A percentile compares a stretch with the other conserved stretches of the same genome.
phyloP scores from a whole-genome alignment of 2,113 vertebrate species.

The Eulemur rufifrons region DNA sequence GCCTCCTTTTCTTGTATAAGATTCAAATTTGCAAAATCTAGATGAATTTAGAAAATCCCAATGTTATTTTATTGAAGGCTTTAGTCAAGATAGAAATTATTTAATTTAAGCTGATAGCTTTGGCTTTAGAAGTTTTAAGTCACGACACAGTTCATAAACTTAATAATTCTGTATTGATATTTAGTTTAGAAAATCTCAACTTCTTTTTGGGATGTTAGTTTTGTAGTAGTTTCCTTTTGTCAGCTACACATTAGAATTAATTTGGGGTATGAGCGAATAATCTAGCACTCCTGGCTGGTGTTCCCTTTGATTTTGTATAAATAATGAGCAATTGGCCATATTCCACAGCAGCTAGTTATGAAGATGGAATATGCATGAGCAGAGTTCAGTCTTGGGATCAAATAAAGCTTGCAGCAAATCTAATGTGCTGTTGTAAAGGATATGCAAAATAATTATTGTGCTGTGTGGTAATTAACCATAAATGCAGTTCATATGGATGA shows the following conservation, averaged over 20 bases:
- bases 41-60: constrained; percentile 3
- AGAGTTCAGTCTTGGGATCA: constrained; percentile 26
- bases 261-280: constrained; percentile 28
- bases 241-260: constrained; percentile 44
- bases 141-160: constrained; percentile 38
- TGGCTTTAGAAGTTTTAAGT: constrained; percentile 53
- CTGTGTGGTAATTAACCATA: neutral
- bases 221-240: constrained; percentile 51
- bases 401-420: constrained; percentile 40
- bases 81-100: constrained; percentile 35
- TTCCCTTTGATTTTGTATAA: constrained; percentile 66
- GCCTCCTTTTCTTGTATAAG: constrained; percentile 3
- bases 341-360: constrained; percentile 21
- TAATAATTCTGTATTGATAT: constrained; percentile 54
- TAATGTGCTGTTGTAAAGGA: constrained; percentile 18
- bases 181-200: constrained; percentile 35
- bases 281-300: neutral
- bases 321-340: constrained; percentile 46
- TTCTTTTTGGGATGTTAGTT: constrained; percentile 36
- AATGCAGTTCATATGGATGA: neutral
- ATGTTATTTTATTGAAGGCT: constrained; percentile 22
- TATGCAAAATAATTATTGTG: constrained; percentile 28
- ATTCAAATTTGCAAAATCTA: neutral
- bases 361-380: constrained; percentile 49
- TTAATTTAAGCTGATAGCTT: constrained; percentile 51